Conservation (phyloP, 2,113 vertebrate species). For the Pagrus major region DNA sequence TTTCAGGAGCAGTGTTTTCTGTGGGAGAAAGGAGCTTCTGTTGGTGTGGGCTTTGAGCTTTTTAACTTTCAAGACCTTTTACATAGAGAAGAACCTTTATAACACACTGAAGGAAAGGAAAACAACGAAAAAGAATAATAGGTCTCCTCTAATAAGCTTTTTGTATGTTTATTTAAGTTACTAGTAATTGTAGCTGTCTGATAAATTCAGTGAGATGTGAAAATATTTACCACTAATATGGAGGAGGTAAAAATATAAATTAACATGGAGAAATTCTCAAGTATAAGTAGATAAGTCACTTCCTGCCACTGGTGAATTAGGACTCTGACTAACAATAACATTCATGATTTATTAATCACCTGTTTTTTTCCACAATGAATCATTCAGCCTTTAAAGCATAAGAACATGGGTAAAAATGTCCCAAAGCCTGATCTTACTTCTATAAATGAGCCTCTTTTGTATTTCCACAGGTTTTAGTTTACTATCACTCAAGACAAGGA, state of each 20-base stretch:
- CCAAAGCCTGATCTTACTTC: too few relatives aligned
- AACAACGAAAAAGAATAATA: too few relatives aligned
- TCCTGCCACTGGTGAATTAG: not conserved
- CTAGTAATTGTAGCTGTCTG: not conserved
- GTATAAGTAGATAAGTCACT: not conserved
- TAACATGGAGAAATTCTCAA: not conserved
- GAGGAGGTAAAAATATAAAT: not conserved
- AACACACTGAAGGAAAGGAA: too few relatives aligned
- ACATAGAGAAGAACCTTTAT: too few relatives aligned
- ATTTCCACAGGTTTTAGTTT: too few relatives aligned
- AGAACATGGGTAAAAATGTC: not conserved
- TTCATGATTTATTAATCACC: not conserved
- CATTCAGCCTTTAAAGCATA: not conserved
- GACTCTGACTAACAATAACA: too few relatives aligned
- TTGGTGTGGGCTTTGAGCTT: too few relatives aligned
- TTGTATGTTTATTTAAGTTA: not conserved
- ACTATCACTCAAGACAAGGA: not conserved
- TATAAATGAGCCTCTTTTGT: not conserved
- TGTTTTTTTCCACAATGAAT: not conserved
- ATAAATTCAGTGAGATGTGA: not conserved
- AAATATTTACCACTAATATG: not conserved
- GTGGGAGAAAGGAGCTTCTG: too few relatives aligned
- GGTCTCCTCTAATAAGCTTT: not conserved
- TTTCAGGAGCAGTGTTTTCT: too few relatives aligned
- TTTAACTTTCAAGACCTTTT: too few relatives aligned